Conservation (phyloP, 2,888 invertebrate species). For the Idaea dimidiata region DNA sequence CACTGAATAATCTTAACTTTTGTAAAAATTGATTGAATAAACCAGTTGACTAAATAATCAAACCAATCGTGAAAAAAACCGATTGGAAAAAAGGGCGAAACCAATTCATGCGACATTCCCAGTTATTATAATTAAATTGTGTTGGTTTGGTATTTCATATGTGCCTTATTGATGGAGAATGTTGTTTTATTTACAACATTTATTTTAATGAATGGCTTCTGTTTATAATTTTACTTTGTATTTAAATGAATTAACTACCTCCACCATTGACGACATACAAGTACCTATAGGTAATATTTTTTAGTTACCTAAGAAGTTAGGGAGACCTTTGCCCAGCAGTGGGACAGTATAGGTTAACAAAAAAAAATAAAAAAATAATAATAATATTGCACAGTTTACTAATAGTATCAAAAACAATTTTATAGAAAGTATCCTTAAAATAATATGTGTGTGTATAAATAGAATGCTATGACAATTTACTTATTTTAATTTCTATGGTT, state of each 20-base stretch:
- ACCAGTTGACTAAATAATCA: background rate
- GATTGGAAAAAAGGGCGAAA: background rate
- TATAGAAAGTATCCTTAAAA: background rate
- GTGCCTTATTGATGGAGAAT: background rate
- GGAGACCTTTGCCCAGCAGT: too few relatives aligned
- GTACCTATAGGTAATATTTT: background rate
- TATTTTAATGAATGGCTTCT: background rate
- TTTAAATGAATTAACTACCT: constrained; percentile 3
- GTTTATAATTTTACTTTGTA: background rate
- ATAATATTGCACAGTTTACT: background rate
- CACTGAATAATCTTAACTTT: too few relatives aligned
- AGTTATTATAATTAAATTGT: background rate
- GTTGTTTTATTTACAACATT: background rate
- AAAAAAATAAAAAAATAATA: too few relatives aligned
- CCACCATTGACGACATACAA: background rate
- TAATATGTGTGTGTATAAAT: background rate
- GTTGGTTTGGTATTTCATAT: constrained; percentile 1
- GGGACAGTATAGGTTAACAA: too few relatives aligned
- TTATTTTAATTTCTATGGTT: too few relatives aligned
- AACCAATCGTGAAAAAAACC: background rate
- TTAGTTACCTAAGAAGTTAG: background rate
- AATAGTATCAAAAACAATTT: background rate
- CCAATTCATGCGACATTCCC: background rate
- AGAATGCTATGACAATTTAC: background rate
- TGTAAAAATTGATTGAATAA: too few relatives aligned